Base-by-base conservation (phyloP, 2,113 vertebrate genomes). In the Charadrius vociferus region DNA sequence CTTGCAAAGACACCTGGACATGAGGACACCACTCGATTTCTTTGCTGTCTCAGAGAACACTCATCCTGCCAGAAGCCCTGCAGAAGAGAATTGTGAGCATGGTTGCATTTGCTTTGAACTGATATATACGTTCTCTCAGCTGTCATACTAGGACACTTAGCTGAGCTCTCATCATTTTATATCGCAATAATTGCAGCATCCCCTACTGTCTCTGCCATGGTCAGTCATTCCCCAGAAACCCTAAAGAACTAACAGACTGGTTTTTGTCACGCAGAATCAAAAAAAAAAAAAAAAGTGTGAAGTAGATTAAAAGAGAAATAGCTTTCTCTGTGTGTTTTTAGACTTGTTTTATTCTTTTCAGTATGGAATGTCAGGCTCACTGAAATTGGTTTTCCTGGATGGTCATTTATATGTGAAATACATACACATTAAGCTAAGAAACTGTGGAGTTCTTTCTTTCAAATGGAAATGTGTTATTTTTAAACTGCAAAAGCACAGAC, bases 381-480 rank as follows among this genome's bases (percentile, higher is more conserved):
- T 73, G 62, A 87, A 94, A 96, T 52, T 80, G 58, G 26, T 93
- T 97, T 95, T 85, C 53, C 62, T 80, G 67, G 29, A 86, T 86
- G 86, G 92, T 86, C 95, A 95, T 94, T 93, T 94, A 66, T 93
- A 71, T 78, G 58, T 93, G 92, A 94, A 97, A 95, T 95, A 91
- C 70, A 72, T 41, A 80, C 73, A 77, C 49, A 91, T 93, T 90
- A 85, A 93, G 90, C 52, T 85, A 91, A 93, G 87, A 86, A 93
- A 88, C 49, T 49, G 56, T 79, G 15, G 70, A 73, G 45, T 80
- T 91, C 39, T 15, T 90, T 74, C 88, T 97, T 95, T 96, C 88
- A 94, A 91, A 96, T 66, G 58, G 58, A 95, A 96, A 91, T 80
- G 27, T 37, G 74, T 91, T 95, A 52, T 79, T 90, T 96, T 91